Evolutionary conservation across 2,888 invertebrate genomes (phyloP).

Genomic region (Bugulina stolonifera): DNA sequence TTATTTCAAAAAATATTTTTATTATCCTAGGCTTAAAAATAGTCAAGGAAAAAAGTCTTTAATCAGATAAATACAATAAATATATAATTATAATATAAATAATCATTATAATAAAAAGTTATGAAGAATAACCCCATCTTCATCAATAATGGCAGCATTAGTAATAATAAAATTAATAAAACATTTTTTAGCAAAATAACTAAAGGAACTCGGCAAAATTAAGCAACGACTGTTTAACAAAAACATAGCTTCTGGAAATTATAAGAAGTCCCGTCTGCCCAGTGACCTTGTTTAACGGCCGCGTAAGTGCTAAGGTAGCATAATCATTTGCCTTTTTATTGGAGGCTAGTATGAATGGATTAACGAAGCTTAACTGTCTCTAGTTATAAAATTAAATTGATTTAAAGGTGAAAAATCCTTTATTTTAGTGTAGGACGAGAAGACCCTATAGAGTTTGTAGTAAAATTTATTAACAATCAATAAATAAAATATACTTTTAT

Average conservation of each 20-base stretch:
- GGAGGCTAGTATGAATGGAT: constrained; percentile 71
- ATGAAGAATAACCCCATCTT: constrained; percentile 12
- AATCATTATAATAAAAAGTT: not conserved
- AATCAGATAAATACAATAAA: not conserved
- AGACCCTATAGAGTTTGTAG: constrained; percentile 72
- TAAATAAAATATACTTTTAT: constrained; percentile 32
- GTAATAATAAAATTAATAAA: constrained; percentile 8
- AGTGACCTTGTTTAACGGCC: constrained; percentile 38
- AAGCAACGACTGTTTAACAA: constrained; percentile 42
- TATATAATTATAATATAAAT: constrained; percentile 2
- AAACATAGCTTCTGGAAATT: constrained; percentile 37
- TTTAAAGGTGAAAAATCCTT: constrained; percentile 64
- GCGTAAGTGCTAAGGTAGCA: constrained; percentile 43
- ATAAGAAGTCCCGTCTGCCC: constrained; percentile 39
- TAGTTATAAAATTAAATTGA: constrained; percentile 57
- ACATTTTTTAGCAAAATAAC: not conserved
- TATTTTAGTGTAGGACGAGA: constrained; percentile 66
- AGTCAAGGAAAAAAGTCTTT: not conserved
- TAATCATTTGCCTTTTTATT: constrained; percentile 60
- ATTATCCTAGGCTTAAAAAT: not conserved
- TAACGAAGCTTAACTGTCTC: constrained; percentile 62
- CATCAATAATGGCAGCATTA: constrained; percentile 6
- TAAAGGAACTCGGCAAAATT: constrained; percentile 42
- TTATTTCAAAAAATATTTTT: not conserved
- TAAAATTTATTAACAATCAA: constrained; percentile 44